Conservation (phyloP, 2,113 vertebrate genomes). For the Toxotes jaculatrix region DNA sequence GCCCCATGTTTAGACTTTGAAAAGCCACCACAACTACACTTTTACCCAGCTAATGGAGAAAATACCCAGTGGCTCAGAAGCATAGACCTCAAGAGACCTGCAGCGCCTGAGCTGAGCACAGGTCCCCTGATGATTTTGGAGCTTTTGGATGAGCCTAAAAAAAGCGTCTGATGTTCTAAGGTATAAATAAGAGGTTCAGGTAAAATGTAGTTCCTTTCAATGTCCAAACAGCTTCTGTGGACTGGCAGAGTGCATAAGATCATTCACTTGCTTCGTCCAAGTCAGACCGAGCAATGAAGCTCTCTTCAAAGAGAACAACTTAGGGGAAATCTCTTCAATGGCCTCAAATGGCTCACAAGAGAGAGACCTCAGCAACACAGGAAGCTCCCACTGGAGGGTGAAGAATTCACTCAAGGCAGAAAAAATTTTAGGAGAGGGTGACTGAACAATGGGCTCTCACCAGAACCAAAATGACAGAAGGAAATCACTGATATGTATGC, state of each 20-base stretch:
- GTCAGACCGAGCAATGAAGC: background rate
- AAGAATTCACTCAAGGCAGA: conserved; percentile 5
- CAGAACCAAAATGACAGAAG: conserved; percentile 6
- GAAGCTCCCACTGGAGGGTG: conserved; percentile 13
- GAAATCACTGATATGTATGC: background rate
- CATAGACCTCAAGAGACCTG: background rate
- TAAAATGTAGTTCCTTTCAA: conserved; percentile 1
- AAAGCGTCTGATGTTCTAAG: background rate
- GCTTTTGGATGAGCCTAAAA: background rate
- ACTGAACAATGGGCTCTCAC: conserved; percentile 27
- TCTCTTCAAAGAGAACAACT: conserved; percentile 35
- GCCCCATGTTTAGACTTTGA: conserved; percentile 3
- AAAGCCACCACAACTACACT: background rate
- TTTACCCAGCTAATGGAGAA: background rate
- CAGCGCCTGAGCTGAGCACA: background rate
- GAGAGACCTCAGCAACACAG: conserved; percentile 1
- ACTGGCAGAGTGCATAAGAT: conserved; percentile 9
- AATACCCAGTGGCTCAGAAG: background rate
- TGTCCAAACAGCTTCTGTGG: conserved; percentile 12
- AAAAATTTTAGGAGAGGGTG: conserved; percentile 18
- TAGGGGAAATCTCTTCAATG: conserved; percentile 20
- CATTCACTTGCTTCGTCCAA: conserved; percentile 1
- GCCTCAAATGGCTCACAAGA: conserved; percentile 6
- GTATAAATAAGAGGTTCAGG: conserved; percentile 13
- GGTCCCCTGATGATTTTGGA: background rate